Evolutionary conservation across 1,140 invertebrate genomes (phyloP), one percentile per base, ranked within the genome.

Genomic region (Diplogasteroides magnus): DNA sequence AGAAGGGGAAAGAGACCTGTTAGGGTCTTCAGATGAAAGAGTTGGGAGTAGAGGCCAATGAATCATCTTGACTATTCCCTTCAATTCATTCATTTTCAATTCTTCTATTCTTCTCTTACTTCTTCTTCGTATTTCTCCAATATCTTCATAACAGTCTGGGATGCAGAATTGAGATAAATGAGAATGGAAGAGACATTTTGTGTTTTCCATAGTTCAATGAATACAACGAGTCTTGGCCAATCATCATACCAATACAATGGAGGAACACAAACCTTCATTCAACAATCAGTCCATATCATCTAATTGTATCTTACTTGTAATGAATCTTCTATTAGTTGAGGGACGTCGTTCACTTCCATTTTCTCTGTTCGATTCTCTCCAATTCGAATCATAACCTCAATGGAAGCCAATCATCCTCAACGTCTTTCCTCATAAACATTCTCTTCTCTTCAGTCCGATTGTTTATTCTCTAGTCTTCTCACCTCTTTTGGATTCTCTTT

Each of bases 221-320:
- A 70, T 11, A 57, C 11, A n/a, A 70, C 57, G 13, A 70, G 65
- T 14, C 29, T 19, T 11, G 68, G 63, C 68, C 68, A 70, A 57
- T 70, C 64, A 27, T 64, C 56, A 48, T 68, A 70, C 68, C 68
- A 70, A 66, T 70, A 70, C 1, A 70, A 26, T 13, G 68, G 68
- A 56, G 68, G 68, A 26, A 70, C 68, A 32, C 68, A 70, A 13
- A 70, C 48, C 19, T 64, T 26, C 25, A 69, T 29, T 3, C 28
- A 23, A 11, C 23, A 19, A 28, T n/a, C n/a, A n/a, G n/a, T n/a
- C n/a, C n/a, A n/a, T n/a, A n/a, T 64, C 27, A 13, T 13, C 13
- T 2, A 2, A 19, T 11, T 64, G 26, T 14, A 2, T 13, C n/a
- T 67, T 28, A 11, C 6, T 23, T 28, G 2, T 3, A 48, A 69